A percentile compares a stretch with the other conserved stretches of the same genome.
Evolutionary conservation across 2,113 vertebrate species (phyloP).

Genomic region (Toxotes jaculatrix): DNA sequence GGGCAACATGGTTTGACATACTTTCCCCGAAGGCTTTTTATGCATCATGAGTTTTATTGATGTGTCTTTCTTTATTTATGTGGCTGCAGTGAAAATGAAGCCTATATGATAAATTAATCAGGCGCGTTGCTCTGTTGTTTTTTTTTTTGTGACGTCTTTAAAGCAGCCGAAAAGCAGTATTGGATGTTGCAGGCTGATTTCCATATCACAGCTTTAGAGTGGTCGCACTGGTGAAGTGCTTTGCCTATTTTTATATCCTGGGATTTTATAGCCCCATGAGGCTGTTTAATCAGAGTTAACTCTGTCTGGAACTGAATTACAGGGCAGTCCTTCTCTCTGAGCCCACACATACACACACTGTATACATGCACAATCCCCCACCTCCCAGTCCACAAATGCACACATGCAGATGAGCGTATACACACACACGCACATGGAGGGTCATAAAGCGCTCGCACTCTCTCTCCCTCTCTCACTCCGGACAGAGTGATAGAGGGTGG

Average conservation of each 20-base stretch:
- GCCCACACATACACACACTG: conserved; percentile 27
- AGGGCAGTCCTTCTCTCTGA: conserved; percentile 40
- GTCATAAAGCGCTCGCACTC: conserved; percentile 49
- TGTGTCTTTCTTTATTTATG: conserved; percentile 38
- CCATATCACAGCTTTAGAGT: conserved; percentile 39
- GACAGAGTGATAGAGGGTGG: conserved; percentile 77
- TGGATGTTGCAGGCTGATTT: conserved; percentile 39
- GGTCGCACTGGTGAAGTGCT: conserved; percentile 30
- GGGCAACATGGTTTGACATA: neutral
- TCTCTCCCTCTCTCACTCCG: conserved; percentile 39
- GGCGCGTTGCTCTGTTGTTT: neutral
- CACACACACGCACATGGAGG: conserved; percentile 7
- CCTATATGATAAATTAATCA: conserved; percentile 45
- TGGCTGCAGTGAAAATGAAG: conserved; percentile 35
- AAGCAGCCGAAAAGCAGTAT: conserved; percentile 17
- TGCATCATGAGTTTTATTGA: conserved; percentile 36
- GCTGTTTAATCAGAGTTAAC: conserved; percentile 78
- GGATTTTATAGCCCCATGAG: conserved; percentile 70
- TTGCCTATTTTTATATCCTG: conserved; percentile 66
- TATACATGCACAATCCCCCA: conserved; percentile 9
- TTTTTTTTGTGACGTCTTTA: conserved; percentile 28
- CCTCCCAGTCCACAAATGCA: neutral
- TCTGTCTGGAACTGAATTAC: conserved; percentile 71
- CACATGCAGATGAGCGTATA: conserved; percentile 1
- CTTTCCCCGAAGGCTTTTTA: conserved; percentile 12